Evolutionary conservation across 1,140 invertebrate genomes (phyloP), one percentile per base, ranked within the genome.

Genomic region (Melanaphis sacchari): DNA sequence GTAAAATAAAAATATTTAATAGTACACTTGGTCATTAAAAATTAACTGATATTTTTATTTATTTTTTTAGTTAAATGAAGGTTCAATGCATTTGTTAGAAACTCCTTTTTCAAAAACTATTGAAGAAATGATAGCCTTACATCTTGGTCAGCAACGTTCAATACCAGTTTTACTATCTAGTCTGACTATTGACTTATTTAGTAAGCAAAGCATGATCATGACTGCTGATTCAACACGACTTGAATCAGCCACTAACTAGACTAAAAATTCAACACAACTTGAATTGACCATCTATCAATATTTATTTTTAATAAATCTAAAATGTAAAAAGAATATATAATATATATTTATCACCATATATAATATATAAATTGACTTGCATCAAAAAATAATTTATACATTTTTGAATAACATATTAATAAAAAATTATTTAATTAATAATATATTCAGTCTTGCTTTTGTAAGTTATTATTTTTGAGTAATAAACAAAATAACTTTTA

Each of bases 111-210:
- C 98, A 0, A 95, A 96, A 6, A 97, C 96, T 0, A 94, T 98
- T 0, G 95, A 96, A 18, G 96, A 97, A 9, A 95, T 98, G 38
- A 97, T 98, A 84, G 97, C 98, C 87, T 95, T 96, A 24, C 97
- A 98, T 95, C 95, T 99, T 52, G 96, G 96, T 66, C 97, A 97
- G 82, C 97, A 98, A 93, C 96, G 97, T 94, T 98, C 98, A 41
- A 97, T 98, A 93, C 98, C 98, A 0, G 96, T 98, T 94, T 99
- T 99, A 95, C 96, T 99, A 0, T 97, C 97, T 94, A 96, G 97
- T 6, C 96, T 99, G 21, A 98, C 98, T 2, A 95, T 98, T 94
- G 97, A 94, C 59, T 93, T 95, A 46, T 95, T 94, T 91, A 94
- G 93, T 88, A 94, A 93, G 54, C 94, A 94, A 91, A 94, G 94